A percentile compares a stretch with the other conserved stretches of the same genome.
Conservation (phyloP, 2,113 vertebrate species). For the Vicugna pacos region DNA sequence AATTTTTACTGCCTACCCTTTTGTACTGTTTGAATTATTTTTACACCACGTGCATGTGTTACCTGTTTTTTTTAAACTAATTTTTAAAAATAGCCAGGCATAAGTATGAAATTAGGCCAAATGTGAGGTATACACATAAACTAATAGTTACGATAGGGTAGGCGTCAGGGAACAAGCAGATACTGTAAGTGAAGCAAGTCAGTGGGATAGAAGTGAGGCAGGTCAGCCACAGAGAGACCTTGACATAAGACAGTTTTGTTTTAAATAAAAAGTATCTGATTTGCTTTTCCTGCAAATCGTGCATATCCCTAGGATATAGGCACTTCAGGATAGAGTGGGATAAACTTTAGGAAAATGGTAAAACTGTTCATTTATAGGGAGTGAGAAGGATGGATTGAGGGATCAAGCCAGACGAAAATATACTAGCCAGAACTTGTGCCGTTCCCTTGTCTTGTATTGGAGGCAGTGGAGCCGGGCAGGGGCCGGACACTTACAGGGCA, state of each 20-base stretch:
- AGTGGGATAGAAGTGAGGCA: background rate
- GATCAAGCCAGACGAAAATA: background rate
- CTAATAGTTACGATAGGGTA: background rate
- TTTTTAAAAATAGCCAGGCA: background rate
- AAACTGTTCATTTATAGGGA: background rate
- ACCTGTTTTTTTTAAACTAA: conserved; percentile 19
- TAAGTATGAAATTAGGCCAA: background rate
- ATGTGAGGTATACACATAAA: background rate
- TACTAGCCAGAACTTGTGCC: background rate
- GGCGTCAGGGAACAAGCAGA: background rate
- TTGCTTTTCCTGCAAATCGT: background rate
- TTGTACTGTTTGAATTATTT: conserved; percentile 33
- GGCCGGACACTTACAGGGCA: no score
- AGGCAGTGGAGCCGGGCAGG: background rate
- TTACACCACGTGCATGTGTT: background rate
- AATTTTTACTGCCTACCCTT: background rate
- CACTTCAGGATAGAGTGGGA: background rate
- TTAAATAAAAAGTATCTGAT: background rate
- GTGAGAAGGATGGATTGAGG: background rate
- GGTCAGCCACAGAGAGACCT: background rate
- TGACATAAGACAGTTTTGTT: background rate
- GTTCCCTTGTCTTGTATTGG: background rate
- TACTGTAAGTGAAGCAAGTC: background rate
- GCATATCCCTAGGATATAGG: background rate
- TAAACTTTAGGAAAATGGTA: background rate